Evolutionary conservation across 2,113 vertebrate genomes (phyloP).

Genomic region (Hippocampus mohnikei): DNA sequence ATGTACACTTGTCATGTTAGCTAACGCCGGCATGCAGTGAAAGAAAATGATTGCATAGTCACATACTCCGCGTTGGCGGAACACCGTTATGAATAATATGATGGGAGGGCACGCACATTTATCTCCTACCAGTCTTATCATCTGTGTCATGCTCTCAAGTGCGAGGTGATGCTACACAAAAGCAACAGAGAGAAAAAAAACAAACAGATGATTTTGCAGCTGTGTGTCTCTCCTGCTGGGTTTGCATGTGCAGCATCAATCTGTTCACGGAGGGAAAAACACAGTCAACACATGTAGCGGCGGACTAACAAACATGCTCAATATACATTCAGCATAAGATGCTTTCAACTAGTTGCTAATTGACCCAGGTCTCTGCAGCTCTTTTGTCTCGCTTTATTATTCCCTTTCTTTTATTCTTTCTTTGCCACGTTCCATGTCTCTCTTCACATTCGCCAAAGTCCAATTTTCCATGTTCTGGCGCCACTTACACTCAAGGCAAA

Average conservation of each 20-base stretch:
- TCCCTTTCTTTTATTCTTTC: slow-evolving; percentile 15
- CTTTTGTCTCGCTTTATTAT: slow-evolving; percentile 16
- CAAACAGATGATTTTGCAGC: slow-evolving; percentile 47
- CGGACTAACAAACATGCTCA: slow-evolving; percentile 50
- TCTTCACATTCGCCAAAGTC: slow-evolving; percentile 81
- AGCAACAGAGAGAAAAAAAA: slow-evolving; percentile 27
- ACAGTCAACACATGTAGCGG: slow-evolving; percentile 37
- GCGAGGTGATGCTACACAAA: slow-evolving; percentile 26
- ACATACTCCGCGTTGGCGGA: slow-evolving; percentile 22
- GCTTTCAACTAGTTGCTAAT: slow-evolving; percentile 74
- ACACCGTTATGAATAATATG: slow-evolving; percentile 8
- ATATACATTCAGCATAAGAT: slow-evolving; percentile 42
- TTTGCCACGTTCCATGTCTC: slow-evolving; percentile 74
- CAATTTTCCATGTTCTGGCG: slow-evolving; percentile 85
- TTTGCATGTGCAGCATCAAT: slow-evolving; percentile 57
- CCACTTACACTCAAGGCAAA: slow-evolving; percentile 90
- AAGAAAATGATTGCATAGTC: slow-evolving; percentile 18
- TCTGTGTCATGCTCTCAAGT: slow-evolving; percentile 25
- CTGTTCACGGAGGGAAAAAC: slow-evolving; percentile 50
- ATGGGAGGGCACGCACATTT: slow-evolving; percentile 30
- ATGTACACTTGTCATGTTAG: slow-evolving; percentile 3
- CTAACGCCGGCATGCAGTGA: background rate
- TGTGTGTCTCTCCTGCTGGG: slow-evolving; percentile 42
- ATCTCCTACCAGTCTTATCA: slow-evolving; percentile 43
- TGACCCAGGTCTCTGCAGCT: slow-evolving; percentile 33